Evolutionary conservation across 1,140 invertebrate genomes (phyloP).

Genomic region (Pseudomyrmex cubaensis): DNA sequence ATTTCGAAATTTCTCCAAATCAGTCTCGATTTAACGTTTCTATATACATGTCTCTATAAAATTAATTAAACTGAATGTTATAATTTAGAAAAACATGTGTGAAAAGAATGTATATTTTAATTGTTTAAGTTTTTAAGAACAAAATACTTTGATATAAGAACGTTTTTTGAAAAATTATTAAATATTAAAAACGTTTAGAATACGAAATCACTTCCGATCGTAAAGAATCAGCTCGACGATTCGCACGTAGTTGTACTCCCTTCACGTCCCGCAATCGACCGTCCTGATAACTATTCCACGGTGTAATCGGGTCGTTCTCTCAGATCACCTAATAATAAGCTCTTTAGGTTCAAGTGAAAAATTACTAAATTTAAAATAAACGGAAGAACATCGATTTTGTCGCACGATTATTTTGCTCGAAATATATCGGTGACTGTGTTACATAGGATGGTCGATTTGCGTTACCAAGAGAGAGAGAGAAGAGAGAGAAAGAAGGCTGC

Average conservation of each 20-base stretch:
- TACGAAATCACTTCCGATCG: background rate
- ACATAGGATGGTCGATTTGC: slow-evolving; percentile 30
- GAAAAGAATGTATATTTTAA: background rate
- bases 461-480: background rate
- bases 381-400: slow-evolving; percentile 1
- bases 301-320: slow-evolving; percentile 4
- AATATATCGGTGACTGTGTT: slow-evolving; percentile 13
- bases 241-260: slow-evolving; percentile 50
- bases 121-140: slow-evolving; percentile 4
- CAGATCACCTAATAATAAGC: background rate
- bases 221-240: slow-evolving; percentile 25
- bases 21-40: slow-evolving; percentile 15
- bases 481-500: slow-evolving; percentile 3
- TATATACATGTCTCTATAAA: background rate
- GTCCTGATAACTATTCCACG: background rate
- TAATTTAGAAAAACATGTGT: no score
- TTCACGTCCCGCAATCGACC: slow-evolving; percentile 25
- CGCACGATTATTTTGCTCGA: background rate
- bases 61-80: slow-evolving; percentile 14
- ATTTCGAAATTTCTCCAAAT: background rate
- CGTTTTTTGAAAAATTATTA: background rate
- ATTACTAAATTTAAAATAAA: background rate
- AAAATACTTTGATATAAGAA: background rate
- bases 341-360: background rate
- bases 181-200: background rate